A percentile compares a stretch with the other conserved stretches of the same genome.
These are phyloP conservation scores for Passer montanus DNA, from an alignment of 2,113 vertebrate species.

Conservation along the genomic window DNA sequence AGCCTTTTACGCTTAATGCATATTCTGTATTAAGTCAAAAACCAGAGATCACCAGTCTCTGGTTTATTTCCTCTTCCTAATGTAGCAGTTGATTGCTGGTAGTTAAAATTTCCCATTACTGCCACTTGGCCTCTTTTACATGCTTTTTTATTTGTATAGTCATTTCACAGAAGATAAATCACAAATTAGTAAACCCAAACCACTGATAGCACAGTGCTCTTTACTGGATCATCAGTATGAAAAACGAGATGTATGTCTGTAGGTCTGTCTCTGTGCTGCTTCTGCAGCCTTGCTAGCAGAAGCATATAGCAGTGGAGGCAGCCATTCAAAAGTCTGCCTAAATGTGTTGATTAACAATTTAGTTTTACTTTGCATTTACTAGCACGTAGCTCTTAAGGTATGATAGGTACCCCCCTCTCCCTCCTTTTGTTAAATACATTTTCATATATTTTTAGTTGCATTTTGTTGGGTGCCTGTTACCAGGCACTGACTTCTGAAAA, in stretches of 20 bases:
- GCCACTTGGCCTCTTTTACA: not conserved
- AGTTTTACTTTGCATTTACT: not conserved
- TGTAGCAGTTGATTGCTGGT: not conserved
- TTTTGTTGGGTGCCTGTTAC: not conserved
- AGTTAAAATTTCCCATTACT: conserved; percentile 12
- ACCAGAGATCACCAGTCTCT: not conserved
- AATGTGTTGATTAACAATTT: not conserved
- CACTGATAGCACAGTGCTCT: not conserved
- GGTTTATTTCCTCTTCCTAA: conserved; percentile 25
- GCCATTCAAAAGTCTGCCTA: not conserved
- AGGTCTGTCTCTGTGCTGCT: not conserved
- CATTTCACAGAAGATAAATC: conserved; percentile 46
- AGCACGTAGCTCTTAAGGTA: not conserved
- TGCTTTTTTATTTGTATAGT: not conserved
- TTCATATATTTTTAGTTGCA: not conserved
- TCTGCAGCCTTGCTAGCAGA: not conserved
- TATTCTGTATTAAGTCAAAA: not conserved
- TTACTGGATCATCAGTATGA: not conserved
- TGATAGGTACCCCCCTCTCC: not conserved
- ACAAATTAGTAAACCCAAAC: not conserved
- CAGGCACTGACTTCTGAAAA: not conserved
- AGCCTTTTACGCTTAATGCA: not conserved
- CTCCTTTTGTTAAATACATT: not conserved
- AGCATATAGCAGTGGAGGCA: not conserved
- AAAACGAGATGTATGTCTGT: not conserved